Evolutionary conservation across 2,113 vertebrate species (phyloP).

Genomic region (Elanus axillaris): DNA sequence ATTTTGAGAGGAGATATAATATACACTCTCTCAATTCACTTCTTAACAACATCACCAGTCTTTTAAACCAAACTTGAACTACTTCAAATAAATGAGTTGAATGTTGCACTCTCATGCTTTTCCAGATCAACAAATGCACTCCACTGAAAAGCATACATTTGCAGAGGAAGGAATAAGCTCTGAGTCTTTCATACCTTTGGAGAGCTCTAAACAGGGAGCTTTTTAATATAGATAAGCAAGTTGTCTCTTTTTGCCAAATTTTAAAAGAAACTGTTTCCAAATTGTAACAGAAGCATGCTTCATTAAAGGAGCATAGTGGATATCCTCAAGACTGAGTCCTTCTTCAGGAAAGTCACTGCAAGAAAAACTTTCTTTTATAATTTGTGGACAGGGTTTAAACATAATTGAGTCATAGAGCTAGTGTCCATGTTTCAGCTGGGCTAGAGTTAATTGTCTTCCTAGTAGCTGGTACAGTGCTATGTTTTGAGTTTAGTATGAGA

Average conservation of each 20-base stretch:
- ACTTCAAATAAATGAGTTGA: not conserved
- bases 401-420: not conserved
- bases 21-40: not conserved
- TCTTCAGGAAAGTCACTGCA: not conserved
- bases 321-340: not conserved
- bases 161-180: not conserved
- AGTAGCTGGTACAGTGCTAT: no score
- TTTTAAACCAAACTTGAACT: not conserved
- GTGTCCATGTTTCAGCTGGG: no score
- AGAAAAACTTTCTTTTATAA: not conserved
- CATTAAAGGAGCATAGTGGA: not conserved
- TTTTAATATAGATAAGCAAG: not conserved
- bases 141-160: not conserved
- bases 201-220: accelerated
- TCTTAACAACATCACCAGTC: not conserved
- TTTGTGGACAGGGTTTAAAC: not conserved
- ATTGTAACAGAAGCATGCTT: not conserved
- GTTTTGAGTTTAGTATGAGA: no score
- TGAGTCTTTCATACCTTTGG: not conserved
- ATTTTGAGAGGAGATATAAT: not conserved
- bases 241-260: not conserved
- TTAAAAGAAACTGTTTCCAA: not conserved
- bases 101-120: not conserved
- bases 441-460: no score
- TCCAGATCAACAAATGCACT: not conserved